Evolutionary conservation across 2,797 vertebrate genomes (phyloP), one percentile per base, ranked within the genome.

Genomic region (Buceros bicornis): DNA sequence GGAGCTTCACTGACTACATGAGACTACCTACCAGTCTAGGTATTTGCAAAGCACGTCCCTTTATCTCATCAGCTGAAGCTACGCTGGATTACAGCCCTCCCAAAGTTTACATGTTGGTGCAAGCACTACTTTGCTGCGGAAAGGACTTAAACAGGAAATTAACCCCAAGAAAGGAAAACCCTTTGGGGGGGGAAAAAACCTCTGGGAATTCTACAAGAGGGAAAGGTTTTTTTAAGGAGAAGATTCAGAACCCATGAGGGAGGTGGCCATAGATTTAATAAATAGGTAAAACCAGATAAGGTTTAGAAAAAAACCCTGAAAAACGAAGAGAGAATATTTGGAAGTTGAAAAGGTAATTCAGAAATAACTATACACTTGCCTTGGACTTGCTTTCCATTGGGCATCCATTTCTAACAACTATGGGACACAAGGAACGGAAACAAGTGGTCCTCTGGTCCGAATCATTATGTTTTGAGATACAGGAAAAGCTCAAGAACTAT

Each of bases 51-150:
- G 64, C 35, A 53, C 13, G 3, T 53, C 31, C 37, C 72, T 93
- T 90, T 89, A 83, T 87, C 80, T 95, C 64, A 80, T 54, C 81
- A 81, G 51, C 48, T 89, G 60, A 90, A 77, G 43, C 28, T 58
- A 31, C 20, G 64, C 24, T 67, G 74, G n/a, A 60, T 94, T 89
- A 91, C 56, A 43, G 56, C 51, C 80, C 77, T 93, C 56, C 50
- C 65, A 54, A 76, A 83, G n/a, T 71, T 85, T 48, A 89, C 81
- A 67, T 65, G 88, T 56, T 66, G 2, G 20, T 71, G 40, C 94
- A 92, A 88, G 82, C 25, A 51, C 77, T 76, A n/a, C 21, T 90
- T 79, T 76, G 20, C 58, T 90, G 26, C 6, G 40, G 33, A 93
- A 61, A 5, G 24, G 64, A 54, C 50, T 87, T 82, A 93, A 93